phyloP scores from a whole-genome alignment of 2,113 vertebrate species.

The Lates calcarifer region DNA sequence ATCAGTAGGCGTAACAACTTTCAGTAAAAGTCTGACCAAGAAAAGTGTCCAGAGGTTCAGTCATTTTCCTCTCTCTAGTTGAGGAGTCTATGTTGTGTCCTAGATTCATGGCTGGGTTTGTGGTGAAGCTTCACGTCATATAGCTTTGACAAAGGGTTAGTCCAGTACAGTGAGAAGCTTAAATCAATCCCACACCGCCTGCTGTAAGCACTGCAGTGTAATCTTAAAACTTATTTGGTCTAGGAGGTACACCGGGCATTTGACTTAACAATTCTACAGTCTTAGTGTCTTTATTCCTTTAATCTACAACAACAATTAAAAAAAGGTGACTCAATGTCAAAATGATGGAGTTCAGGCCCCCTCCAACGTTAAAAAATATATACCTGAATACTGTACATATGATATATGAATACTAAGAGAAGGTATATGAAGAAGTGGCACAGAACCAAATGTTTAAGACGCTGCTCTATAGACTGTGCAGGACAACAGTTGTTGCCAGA shows the following conservation, averaged over 20 bases:
- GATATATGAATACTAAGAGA: not conserved
- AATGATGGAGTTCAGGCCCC: too few species aligned
- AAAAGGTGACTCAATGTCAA: not conserved
- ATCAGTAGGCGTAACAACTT: not conserved
- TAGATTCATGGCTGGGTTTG: not conserved
- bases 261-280: not conserved
- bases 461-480: not conserved
- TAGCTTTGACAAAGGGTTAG: not conserved
- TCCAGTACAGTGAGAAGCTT: not conserved
- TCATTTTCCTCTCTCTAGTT: not conserved
- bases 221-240: not conserved
- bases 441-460: too few species aligned
- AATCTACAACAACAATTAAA: not conserved
- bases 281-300: not conserved
- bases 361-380: not conserved
- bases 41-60: not conserved
- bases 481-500: not conserved
- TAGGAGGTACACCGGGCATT: not conserved
- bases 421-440: too few species aligned
- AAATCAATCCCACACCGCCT: not conserved
- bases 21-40: slow-evolving; percentile 2
- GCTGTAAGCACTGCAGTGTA: not conserved
- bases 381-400: too few species aligned
- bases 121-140: slow-evolving; percentile 29
- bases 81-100: not conserved